Percentiles rank a stretch among this genome's conserved stretches.
These are phyloP conservation scores for Andrena bicolor DNA, from an alignment of 2,888 invertebrate species.

Conservation along the genomic window DNA sequence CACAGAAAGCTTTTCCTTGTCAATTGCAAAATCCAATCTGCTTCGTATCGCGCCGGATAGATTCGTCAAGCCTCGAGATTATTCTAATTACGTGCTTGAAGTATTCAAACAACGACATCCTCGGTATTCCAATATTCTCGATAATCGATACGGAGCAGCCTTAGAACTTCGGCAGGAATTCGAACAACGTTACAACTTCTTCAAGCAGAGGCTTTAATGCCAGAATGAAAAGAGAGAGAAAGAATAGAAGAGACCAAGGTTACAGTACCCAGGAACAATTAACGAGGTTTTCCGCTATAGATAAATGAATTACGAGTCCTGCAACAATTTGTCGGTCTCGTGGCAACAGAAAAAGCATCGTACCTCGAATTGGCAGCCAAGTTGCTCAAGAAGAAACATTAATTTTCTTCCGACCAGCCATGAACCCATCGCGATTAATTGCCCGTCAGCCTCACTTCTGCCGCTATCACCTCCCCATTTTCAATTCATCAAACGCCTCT, in stretches of 20 bases:
- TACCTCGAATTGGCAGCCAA: neutral
- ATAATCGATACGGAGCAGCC: conserved; percentile 36
- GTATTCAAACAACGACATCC: conserved; percentile 14
- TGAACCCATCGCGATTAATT: neutral
- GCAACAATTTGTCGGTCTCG: neutral
- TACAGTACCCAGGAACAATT: neutral
- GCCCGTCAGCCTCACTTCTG: no score
- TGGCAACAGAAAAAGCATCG: neutral
- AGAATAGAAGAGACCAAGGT: neutral
- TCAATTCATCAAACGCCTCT: neutral
- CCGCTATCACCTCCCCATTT: neutral
- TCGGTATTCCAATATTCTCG: conserved; percentile 13
- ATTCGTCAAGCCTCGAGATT: conserved; percentile 7
- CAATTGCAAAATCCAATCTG: neutral
- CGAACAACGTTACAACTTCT: conserved; percentile 23
- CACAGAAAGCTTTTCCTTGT: neutral
- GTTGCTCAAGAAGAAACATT: neutral
- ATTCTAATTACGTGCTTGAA: conserved; percentile 39
- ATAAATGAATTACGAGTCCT: no score
- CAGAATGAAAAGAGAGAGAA: neutral
- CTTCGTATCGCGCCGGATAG: neutral
- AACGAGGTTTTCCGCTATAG: neutral
- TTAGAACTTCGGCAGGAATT: conserved; percentile 30
- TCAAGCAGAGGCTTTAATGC: neutral
- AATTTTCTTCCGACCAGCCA: neutral